A percentile compares a stretch with the other conserved stretches of the same genome.
These are phyloP conservation scores for Boloria euphrosyne DNA, from an alignment of 2,888 invertebrate species.

Conservation along the genomic window DNA sequence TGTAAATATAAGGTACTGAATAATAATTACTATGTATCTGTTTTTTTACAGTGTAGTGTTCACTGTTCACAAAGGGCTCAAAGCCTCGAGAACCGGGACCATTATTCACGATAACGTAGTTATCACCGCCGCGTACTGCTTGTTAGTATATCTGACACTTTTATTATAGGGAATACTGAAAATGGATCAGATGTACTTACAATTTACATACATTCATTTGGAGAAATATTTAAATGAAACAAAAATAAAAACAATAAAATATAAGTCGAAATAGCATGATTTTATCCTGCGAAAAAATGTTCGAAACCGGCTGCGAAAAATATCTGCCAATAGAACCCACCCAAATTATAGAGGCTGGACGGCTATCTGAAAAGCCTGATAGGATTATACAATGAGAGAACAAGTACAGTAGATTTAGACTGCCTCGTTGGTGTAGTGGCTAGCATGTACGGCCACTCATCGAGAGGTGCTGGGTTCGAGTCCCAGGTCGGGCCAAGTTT, in stretches of 20 bases:
- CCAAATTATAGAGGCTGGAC: conserved; percentile 56
- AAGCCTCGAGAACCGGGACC: conserved; percentile 61
- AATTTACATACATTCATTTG: neutral
- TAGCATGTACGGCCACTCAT: too few species aligned
- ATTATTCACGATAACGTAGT: conserved; percentile 64
- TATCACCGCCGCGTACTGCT: conserved; percentile 66
- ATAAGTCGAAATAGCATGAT: too few species aligned
- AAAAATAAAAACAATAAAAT: too few species aligned
- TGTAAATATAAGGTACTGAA: neutral
- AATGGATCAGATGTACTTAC: neutral
- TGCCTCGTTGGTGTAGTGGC: too few species aligned
- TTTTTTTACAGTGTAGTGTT: conserved; percentile 58
- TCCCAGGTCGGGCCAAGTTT: too few species aligned
- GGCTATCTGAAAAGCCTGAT: conserved; percentile 60
- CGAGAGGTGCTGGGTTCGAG: too few species aligned
- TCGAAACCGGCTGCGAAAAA: conserved; percentile 60
- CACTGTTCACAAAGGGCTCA: conserved; percentile 52
- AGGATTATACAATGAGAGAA: conserved; percentile 50
- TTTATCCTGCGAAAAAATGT: conserved; percentile 63
- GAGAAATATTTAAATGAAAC: conserved; percentile 18
- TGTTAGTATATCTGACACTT: conserved; percentile 53
- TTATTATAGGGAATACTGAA: conserved; percentile 13
- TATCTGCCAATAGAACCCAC: conserved; percentile 67
- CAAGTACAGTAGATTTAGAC: conserved; percentile 49
- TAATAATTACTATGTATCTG: neutral